Evolutionary conservation across 2,113 vertebrate species (phyloP).

Genomic region (Calyptommatus sinebrachiatus): DNA sequence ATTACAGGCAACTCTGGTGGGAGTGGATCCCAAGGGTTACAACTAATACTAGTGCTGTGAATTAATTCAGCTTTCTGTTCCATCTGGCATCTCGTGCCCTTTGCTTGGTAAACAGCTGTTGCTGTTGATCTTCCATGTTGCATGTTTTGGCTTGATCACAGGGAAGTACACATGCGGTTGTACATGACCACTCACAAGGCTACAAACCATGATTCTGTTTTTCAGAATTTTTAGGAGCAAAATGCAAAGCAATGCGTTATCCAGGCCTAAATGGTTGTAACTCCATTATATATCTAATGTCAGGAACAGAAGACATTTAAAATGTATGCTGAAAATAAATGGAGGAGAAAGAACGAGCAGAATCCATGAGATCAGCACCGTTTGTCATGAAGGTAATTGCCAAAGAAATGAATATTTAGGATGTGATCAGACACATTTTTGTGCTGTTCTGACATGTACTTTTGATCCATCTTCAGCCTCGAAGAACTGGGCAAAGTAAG

Average conservation of each 20-base stretch:
- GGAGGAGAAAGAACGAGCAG: too few species aligned
- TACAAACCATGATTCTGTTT: not conserved
- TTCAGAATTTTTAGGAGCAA: not conserved
- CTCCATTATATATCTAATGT: too few species aligned
- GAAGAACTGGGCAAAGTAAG: too few species aligned
- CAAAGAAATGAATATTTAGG: not conserved
- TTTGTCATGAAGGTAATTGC: not conserved
- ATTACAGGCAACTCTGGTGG: not conserved
- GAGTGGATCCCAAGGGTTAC: not conserved
- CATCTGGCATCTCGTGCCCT: not conserved
- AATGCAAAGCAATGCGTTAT: not conserved
- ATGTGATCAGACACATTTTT: too few species aligned
- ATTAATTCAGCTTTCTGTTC: not conserved
- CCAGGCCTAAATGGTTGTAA: not conserved
- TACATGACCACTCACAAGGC: too few species aligned
- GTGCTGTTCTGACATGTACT: too few species aligned
- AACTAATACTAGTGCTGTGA: not conserved
- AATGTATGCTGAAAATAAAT: not conserved
- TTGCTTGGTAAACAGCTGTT: conserved; percentile 22
- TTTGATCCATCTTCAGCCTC: too few species aligned
- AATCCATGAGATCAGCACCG: not conserved
- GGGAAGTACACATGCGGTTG: not conserved
- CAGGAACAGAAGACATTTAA: too few species aligned
- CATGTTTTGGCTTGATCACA: conserved; percentile 1
- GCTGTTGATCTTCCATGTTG: not conserved